Percentiles rank a stretch among this genome's conserved stretches.
Evolutionary conservation across 2,797 vertebrate species (phyloP).

Genomic region (Synaphobranchus kaupii): DNA sequence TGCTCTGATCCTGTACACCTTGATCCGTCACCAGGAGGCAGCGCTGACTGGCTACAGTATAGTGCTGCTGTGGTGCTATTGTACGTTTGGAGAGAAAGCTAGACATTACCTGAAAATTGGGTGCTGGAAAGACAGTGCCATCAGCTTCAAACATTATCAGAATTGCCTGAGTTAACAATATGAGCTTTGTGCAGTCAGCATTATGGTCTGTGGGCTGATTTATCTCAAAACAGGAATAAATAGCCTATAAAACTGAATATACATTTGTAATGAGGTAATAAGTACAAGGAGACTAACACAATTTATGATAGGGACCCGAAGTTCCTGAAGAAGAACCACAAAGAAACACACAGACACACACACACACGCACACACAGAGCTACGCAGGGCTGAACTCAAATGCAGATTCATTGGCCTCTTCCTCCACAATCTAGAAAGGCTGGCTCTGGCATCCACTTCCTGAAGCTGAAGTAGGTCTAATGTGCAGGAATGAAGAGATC

Average conservation of each 20-base stretch:
- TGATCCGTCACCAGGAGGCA: not conserved
- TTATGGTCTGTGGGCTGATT: not conserved
- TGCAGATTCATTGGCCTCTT: not conserved
- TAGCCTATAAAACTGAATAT: not conserved
- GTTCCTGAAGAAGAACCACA: not conserved
- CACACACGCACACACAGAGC: not conserved
- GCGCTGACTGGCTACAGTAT: not conserved
- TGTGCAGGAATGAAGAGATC: conserved; percentile 22
- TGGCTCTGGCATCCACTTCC: not conserved
- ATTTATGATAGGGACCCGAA: not conserved
- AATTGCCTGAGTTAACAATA: not conserved
- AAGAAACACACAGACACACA: conserved; percentile 22
- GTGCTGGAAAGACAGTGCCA: not conserved
- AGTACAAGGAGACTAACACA: not conserved
- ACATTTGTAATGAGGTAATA: not conserved
- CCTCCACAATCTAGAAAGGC: not conserved
- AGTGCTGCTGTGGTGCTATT: not conserved
- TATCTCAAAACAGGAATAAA: not conserved
- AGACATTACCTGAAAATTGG: not conserved
- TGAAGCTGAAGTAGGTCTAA: not conserved
- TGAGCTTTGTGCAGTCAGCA: not conserved
- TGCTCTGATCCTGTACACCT: not conserved
- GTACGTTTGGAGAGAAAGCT: not conserved
- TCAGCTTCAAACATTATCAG: not conserved
- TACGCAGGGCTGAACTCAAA: not conserved